Percentiles rank a stretch among this genome's conserved stretches.
phyloP scores from a whole-genome alignment of 2,888 invertebrate genomes.

The Antitype chi region DNA sequence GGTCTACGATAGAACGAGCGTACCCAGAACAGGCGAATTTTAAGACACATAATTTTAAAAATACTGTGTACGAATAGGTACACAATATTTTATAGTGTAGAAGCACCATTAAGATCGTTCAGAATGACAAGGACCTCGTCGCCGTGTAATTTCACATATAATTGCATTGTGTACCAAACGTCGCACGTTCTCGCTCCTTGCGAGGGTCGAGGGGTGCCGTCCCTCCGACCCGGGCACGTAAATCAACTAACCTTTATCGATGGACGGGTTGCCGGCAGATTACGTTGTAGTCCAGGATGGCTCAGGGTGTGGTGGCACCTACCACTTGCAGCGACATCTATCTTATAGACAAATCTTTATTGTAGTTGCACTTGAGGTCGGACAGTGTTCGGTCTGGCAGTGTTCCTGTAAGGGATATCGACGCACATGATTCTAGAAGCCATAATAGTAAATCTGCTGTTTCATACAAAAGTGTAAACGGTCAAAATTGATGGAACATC shows the following conservation, averaged over 20 bases:
- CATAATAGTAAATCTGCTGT: too few species aligned
- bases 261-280: conserved; percentile 50
- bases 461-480: too few species aligned
- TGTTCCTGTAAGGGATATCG: neutral
- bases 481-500: too few species aligned
- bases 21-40: neutral
- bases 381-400: neutral
- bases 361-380: neutral
- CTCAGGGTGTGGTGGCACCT: conserved; percentile 25
- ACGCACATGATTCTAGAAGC: too few species aligned
- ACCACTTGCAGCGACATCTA: conserved; percentile 6
- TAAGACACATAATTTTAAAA: too few species aligned
- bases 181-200: conserved; percentile 15
- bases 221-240: conserved; percentile 46
- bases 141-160: conserved; percentile 36
- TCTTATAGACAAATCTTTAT: too few species aligned
- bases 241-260: conserved; percentile 62
- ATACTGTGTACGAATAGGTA: neutral
- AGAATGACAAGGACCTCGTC: neutral
- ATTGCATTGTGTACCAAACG: conserved; percentile 42
- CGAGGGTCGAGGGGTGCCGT: conserved; percentile 18
- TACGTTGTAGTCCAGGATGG: conserved; percentile 33
- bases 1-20: neutral
- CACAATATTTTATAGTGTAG: too few species aligned
- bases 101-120: neutral